phyloP scores from a whole-genome alignment of 2,797 vertebrate genomes.

The Brotula barbata region DNA sequence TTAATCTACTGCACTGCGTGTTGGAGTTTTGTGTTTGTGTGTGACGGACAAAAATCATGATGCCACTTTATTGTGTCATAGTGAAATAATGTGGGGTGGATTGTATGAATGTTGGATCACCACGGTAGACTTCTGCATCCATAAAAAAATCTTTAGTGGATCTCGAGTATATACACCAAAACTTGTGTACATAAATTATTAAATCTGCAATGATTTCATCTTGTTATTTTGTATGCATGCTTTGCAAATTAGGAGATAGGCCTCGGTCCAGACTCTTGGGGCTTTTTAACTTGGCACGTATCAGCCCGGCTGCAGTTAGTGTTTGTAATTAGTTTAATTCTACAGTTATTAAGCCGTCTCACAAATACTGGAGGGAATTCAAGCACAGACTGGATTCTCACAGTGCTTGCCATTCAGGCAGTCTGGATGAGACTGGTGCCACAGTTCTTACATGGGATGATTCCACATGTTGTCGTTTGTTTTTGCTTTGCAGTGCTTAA shows the following conservation, averaged over 20 bases:
- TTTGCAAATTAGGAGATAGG: constrained; percentile 51
- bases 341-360: constrained; percentile 63
- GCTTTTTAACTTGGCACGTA: constrained; percentile 38
- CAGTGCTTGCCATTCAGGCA: constrained; percentile 46
- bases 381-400: constrained; percentile 53
- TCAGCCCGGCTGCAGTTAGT: constrained; percentile 31
- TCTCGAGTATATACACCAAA: constrained; percentile 20
- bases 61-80: neutral
- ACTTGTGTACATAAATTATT: constrained; percentile 43
- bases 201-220: constrained; percentile 34
- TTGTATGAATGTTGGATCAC: constrained; percentile 6
- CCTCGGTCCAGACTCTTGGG: constrained; percentile 51
- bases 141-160: constrained; percentile 13
- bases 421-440: constrained; percentile 65
- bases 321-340: constrained; percentile 72
- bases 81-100: constrained; percentile 7
- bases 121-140: constrained; percentile 18
- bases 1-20: constrained; percentile 20
- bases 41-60: constrained; percentile 1
- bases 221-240: constrained; percentile 37
- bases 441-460: constrained; percentile 50
- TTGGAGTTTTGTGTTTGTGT: constrained; percentile 3
- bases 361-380: constrained; percentile 54
- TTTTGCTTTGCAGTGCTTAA: constrained; percentile 35
- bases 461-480: constrained; percentile 60